Percentiles rank a stretch among this genome's conserved stretches.
phyloP scores from a whole-genome alignment of 2,888 invertebrate genomes.

The Aproaerema taeniolella region DNA sequence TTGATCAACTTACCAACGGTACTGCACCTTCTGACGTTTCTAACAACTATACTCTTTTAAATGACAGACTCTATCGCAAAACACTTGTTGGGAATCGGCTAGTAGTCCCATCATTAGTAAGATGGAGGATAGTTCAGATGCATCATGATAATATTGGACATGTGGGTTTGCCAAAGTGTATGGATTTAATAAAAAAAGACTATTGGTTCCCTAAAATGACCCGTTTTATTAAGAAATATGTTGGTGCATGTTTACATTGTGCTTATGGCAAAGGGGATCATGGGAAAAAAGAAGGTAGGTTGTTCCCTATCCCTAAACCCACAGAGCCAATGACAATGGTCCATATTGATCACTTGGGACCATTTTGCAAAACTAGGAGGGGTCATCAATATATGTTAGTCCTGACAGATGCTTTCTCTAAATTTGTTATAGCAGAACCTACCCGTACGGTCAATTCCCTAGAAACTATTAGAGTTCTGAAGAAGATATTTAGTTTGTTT shows the following conservation, averaged over 20 bases:
- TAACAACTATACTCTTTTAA: conserved; percentile 19
- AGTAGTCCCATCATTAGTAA: conserved; percentile 26
- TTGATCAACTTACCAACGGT: conserved; percentile 15
- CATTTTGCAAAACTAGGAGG: conserved; percentile 1
- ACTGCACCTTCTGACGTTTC: conserved; percentile 13
- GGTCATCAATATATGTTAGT: conserved; percentile 23
- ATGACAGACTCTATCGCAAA: conserved; percentile 24
- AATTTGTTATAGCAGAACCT: conserved; percentile 20
- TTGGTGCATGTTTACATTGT: conserved; percentile 28
- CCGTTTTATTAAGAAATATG: conserved; percentile 27
- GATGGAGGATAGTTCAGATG: conserved; percentile 33
- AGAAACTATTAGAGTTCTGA: conserved; percentile 16
- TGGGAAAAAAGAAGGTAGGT: conserved; percentile 19
- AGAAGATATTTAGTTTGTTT: conserved; percentile 15
- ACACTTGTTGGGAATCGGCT: conserved; percentile 25
- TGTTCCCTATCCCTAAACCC: conserved; percentile 25
- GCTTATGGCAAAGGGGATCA: conserved; percentile 30
- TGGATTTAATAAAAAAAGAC: conserved; percentile 26
- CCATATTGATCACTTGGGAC: conserved; percentile 16
- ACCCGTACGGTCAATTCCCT: conserved; percentile 19
- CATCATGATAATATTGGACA: conserved; percentile 37
- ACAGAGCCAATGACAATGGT: conserved; percentile 20
- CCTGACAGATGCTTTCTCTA: conserved; percentile 17
- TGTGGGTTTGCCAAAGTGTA: conserved; percentile 23
- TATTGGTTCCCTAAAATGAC: conserved; percentile 34